Conservation (phyloP, 2,797 vertebrate genomes). For the Sparidentex hasta region DNA sequence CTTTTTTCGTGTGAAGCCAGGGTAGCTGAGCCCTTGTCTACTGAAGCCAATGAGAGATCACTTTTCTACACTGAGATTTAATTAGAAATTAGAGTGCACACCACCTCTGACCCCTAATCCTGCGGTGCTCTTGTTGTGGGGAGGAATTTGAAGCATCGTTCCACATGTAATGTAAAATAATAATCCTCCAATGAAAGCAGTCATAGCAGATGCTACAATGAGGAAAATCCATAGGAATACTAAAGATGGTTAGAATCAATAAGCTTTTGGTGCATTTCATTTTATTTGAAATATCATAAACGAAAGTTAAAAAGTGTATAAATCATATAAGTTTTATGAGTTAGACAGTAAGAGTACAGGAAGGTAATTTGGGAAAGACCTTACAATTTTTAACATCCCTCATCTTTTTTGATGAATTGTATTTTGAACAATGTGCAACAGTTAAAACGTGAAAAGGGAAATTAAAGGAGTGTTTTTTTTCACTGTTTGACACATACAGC, state of each 20-base stretch:
- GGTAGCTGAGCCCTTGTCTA: slow-evolving; percentile 61
- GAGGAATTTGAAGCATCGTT: slow-evolving; percentile 54
- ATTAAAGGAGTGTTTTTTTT: neutral
- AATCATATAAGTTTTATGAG: slow-evolving; percentile 21
- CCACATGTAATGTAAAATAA: slow-evolving; percentile 49
- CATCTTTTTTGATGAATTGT: neutral
- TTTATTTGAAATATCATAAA: slow-evolving; percentile 32
- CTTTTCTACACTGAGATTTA: slow-evolving; percentile 79
- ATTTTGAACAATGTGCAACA: neutral
- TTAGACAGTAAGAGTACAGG: neutral
- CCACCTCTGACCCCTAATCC: slow-evolving; percentile 77
- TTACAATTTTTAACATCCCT: neutral
- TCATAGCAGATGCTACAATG: slow-evolving; percentile 26
- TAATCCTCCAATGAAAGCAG: slow-evolving; percentile 40
- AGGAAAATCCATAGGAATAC: slow-evolving; percentile 36
- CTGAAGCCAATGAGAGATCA: slow-evolving; percentile 78
- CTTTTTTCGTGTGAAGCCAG: slow-evolving; percentile 59
- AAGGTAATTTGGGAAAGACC: slow-evolving; percentile 7
- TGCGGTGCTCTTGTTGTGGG: slow-evolving; percentile 32
- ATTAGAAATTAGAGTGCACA: slow-evolving; percentile 75
- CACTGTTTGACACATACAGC: neutral
- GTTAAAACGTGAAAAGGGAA: neutral
- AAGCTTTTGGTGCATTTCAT: neutral
- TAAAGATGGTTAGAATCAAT: slow-evolving; percentile 23
- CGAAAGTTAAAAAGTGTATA: slow-evolving; percentile 12